These are phyloP conservation scores for Aphidius gifuensis DNA, from an alignment of 1,140 invertebrate species.

Conservation along the genomic window DNA sequence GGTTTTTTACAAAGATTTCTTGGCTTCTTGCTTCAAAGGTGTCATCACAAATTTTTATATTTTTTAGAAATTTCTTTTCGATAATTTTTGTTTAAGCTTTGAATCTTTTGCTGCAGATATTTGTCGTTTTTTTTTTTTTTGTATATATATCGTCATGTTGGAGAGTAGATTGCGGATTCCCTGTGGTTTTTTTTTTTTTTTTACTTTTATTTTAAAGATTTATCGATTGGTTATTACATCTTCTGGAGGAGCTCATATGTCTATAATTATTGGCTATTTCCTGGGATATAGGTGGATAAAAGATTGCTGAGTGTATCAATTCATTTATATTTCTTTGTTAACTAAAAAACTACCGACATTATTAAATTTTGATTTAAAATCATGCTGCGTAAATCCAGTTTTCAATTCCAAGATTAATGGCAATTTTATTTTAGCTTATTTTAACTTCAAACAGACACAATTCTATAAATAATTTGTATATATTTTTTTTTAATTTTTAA, in stretches of 20 bases:
- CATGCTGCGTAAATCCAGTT: constrained; percentile 25
- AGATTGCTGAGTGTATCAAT: constrained; percentile 18
- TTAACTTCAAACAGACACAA: too few relatives aligned
- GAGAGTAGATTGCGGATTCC: not conserved
- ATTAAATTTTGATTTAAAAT: not conserved
- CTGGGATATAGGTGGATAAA: constrained; percentile 22
- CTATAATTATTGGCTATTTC: constrained; percentile 31
- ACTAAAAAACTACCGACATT: constrained; percentile 4
- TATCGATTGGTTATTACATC: constrained; percentile 21
- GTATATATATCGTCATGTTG: too few relatives aligned
- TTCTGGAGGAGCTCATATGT: constrained; percentile 19
- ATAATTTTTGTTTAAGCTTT: too few relatives aligned
- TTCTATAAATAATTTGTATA: too few relatives aligned
- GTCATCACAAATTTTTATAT: not conserved
- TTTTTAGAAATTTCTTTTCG: too few relatives aligned
- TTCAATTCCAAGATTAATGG: constrained; percentile 20
- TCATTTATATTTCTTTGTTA: not conserved
- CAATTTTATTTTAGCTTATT: not conserved
- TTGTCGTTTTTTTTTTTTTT: too few relatives aligned
- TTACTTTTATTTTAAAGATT: constrained; percentile 4
- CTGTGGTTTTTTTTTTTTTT: constrained; percentile 17
- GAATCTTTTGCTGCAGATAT: too few relatives aligned
- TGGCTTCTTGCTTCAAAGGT: not conserved
- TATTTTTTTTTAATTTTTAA: too few relatives aligned
- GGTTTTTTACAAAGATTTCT: not conserved